A percentile compares a stretch with the other conserved stretches of the same genome.
phyloP scores from a whole-genome alignment of 2,888 invertebrate genomes.

The Melinaea menophilus region DNA sequence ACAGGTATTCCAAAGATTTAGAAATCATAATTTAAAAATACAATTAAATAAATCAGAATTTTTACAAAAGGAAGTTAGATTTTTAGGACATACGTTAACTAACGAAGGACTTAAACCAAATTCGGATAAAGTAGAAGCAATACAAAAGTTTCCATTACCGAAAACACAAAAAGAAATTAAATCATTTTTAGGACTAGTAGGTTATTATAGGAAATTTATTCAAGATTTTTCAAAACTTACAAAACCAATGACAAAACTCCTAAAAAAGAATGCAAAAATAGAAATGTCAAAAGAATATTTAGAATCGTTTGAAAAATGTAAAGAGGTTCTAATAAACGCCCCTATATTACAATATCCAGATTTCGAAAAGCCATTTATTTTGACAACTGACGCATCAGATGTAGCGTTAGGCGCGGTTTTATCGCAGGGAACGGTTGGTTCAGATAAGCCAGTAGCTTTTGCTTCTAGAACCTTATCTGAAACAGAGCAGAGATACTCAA shows the following conservation, averaged over 20 bases:
- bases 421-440: constrained; percentile 26
- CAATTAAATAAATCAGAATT: background rate
- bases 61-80: constrained; percentile 3
- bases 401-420: constrained; percentile 23
- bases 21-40: no score
- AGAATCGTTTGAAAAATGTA: constrained; percentile 26
- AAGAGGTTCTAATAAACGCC: constrained; percentile 27
- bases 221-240: constrained; percentile 32
- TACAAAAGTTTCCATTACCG: constrained; percentile 6
- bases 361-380: constrained; percentile 18
- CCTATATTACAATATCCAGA: constrained; percentile 18
- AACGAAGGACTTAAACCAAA: constrained; percentile 5
- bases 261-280: constrained; percentile 30
- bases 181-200: constrained; percentile 7
- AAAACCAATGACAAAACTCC: constrained; percentile 35
- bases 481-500: constrained; percentile 28
- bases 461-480: constrained; percentile 29
- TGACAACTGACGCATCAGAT: constrained; percentile 25
- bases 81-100: constrained; percentile 4
- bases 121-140: constrained; percentile 5
- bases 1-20: constrained; percentile 5
- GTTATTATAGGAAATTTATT: constrained; percentile 46
- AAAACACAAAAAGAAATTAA: constrained; percentile 8
- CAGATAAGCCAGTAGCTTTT: constrained; percentile 31
- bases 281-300: constrained; percentile 24